Base-by-base conservation (phyloP, 2,888 invertebrate genomes). In the Podabrus alpinus region DNA sequence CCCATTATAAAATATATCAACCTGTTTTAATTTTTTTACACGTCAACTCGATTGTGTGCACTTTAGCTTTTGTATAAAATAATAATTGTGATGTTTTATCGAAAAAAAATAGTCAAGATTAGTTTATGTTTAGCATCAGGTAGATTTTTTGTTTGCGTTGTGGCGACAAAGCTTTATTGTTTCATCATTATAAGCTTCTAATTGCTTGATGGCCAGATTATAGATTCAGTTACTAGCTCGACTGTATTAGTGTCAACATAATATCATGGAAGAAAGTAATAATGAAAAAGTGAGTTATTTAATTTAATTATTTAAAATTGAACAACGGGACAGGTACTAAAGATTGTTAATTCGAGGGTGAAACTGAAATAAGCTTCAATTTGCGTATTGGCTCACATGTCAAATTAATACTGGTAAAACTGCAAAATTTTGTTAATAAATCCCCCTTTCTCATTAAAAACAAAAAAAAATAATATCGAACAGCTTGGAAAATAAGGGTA, bases 401-500 rank as follows among this genome's bases (percentile, higher is more conserved):
- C 75, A 75, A 75, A 75, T 75, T 75, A 75, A 75, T 75, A 73
- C 75, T 62, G 67, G 70, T 66, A 60, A 66, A 75, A 75, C 72
- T 75, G 75, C 72, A 75, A 75, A 75, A 75, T 75, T 75, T 59
- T 72, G 77, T 77, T 77, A 77, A 77, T 77, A 77, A 78, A 78
- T 78, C 74, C 72, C 73, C 73, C 72, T 71, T 72, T 73, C 72
- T 73, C 73, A 78, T 77, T 72, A 78, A 77, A 77, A 77, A 78
- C 76, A 77, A 70, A 72, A 80, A n/a, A 80, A 78, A 77, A 78
- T 79, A 77, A 81, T 81, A 79, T 80, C 79, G 79, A 79, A 79
- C 80, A 79, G 81, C 80, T 80, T 80, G 79, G 79, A 79, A 78
- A 80, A 80, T 79, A 80, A 79, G 81, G 80, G 81, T 77, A 78